These are phyloP conservation scores for Microcebus tavaratra DNA, from an alignment of 2,113 vertebrate genomes.

Conservation along the genomic window DNA sequence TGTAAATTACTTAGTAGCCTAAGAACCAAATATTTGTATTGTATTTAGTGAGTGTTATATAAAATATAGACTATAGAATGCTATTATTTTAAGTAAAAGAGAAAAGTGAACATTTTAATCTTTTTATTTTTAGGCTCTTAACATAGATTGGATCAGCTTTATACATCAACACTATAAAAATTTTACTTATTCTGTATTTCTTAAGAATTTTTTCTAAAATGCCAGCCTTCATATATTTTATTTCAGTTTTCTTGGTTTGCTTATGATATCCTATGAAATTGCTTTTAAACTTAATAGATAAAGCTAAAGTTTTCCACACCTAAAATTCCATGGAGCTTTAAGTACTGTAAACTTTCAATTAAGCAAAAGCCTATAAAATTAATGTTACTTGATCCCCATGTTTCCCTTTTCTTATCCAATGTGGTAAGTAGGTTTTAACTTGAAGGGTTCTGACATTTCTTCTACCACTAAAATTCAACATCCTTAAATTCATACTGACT, in stretches of 20 bases:
- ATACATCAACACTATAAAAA: neutral
- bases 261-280: neutral
- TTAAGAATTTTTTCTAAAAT: conserved; percentile 11
- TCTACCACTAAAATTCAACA: neutral
- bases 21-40: neutral
- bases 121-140: neutral
- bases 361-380: conserved; percentile 1
- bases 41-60: neutral
- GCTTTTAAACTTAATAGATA: conserved; percentile 16
- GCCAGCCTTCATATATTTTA: neutral
- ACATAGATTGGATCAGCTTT: neutral
- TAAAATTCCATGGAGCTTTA: neutral
- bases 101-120: neutral
- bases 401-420: neutral
- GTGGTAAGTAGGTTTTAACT: neutral
- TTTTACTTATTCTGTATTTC: neutral
- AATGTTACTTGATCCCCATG: neutral
- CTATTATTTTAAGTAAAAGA: conserved; percentile 15
- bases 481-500: neutral
- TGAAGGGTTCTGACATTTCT: neutral
- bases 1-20: neutral
- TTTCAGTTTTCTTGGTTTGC: conserved; percentile 10
- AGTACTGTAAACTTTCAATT: neutral
- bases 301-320: neutral
- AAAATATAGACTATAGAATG: neutral